Conservation (phyloP, 2,888 invertebrate genomes). For the Meteorus cinctellus region DNA sequence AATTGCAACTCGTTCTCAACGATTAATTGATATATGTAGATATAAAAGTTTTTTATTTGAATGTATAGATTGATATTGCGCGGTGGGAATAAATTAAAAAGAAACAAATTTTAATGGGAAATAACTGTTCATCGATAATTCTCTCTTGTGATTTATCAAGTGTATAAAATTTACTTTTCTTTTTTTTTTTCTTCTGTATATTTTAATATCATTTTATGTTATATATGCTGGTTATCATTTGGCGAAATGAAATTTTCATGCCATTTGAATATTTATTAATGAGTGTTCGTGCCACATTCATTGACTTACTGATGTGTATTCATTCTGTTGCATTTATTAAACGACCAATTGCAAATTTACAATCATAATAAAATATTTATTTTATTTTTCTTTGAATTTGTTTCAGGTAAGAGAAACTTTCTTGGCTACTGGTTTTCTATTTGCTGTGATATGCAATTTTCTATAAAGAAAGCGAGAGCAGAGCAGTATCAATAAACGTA, state of each 20-base stretch:
- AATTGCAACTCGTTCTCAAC: slow-evolving; percentile 24
- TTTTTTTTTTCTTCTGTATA: background rate
- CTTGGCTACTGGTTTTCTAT: slow-evolving; percentile 28
- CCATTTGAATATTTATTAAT: slow-evolving; percentile 36
- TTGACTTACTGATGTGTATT: background rate
- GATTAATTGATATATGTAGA: slow-evolving; percentile 22
- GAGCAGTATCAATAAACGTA: slow-evolving; percentile 26
- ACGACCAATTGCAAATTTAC: slow-evolving; percentile 6
- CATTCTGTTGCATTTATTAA: background rate
- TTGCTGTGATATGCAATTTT: background rate
- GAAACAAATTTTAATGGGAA: slow-evolving; percentile 9
- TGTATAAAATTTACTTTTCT: slow-evolving; percentile 9
- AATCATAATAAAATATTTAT: slow-evolving; percentile 27
- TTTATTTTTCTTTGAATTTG: slow-evolving; percentile 44
- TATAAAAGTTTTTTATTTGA: background rate
- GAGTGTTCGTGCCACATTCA: slow-evolving; percentile 26
- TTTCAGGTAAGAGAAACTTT: slow-evolving; percentile 58
- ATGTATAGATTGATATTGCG: background rate
- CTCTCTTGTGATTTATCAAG: slow-evolving; percentile 9
- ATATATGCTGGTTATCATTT: slow-evolving; percentile 15
- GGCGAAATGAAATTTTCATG: slow-evolving; percentile 37
- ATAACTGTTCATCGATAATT: slow-evolving; percentile 29
- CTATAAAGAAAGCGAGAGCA: slow-evolving; percentile 12
- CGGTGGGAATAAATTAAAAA: background rate
- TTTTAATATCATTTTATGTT: slow-evolving; percentile 1